Conservation (phyloP, 2,888 invertebrate genomes). For the Nycteola revayana region DNA sequence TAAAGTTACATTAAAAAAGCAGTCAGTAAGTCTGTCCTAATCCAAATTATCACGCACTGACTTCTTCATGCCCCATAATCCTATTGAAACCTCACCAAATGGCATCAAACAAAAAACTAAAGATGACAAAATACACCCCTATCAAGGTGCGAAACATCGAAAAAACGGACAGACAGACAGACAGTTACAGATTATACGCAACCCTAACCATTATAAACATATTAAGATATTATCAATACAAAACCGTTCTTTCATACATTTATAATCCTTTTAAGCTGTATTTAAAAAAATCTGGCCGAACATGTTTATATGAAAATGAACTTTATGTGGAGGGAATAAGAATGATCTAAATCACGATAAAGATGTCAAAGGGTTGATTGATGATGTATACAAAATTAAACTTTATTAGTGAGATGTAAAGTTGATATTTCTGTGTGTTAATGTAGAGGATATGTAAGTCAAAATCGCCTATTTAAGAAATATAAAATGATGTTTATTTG, state of each 20-base stretch:
- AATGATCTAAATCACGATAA: slow-evolving; percentile 18
- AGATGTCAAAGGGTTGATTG: slow-evolving; percentile 34
- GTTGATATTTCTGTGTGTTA: slow-evolving; percentile 2
- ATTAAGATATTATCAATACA: slow-evolving; percentile 75
- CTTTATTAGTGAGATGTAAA: neutral
- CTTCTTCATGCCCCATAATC: slow-evolving; percentile 9
- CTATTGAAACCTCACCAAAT: slow-evolving; percentile 5
- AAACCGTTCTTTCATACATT: slow-evolving; percentile 62
- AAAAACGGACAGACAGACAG: slow-evolving; percentile 61
- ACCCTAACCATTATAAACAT: slow-evolving; percentile 68
- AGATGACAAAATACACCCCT: slow-evolving; percentile 45
- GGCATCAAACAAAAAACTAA: slow-evolving; percentile 5
- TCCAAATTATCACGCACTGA: slow-evolving; percentile 5
- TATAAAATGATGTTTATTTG: slow-evolving; percentile 60
- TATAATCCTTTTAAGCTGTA: slow-evolving; percentile 64
- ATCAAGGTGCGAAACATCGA: slow-evolving; percentile 67
- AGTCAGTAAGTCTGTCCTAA: neutral
- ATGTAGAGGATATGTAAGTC: slow-evolving; percentile 52
- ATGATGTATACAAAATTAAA: slow-evolving; percentile 1
- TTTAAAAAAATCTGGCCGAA: no score
- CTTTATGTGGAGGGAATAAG: slow-evolving; percentile 27
- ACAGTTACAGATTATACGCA: slow-evolving; percentile 78
- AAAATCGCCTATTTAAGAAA: slow-evolving; percentile 47
- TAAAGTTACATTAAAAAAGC: no score
- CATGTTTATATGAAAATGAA: slow-evolving; percentile 33